phyloP scores from a whole-genome alignment of 2,113 vertebrate species.

The Boleophthalmus pectinirostris region DNA sequence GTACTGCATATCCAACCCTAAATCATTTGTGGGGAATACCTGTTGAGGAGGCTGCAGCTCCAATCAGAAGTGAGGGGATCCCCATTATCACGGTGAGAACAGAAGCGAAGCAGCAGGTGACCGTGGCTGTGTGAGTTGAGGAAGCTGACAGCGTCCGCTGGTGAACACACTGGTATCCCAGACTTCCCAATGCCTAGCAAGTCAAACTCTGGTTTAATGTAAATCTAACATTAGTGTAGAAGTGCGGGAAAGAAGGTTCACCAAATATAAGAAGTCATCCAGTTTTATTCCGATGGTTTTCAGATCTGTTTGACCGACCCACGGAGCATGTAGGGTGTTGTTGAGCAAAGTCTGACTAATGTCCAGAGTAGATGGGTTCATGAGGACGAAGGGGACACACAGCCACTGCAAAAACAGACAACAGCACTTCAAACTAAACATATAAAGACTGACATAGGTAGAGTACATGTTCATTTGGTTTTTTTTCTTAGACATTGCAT shows the following conservation, averaged over 20 bases:
- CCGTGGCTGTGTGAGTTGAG: conserved; percentile 55
- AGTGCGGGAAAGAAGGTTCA: conserved; percentile 13
- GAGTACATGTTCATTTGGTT: too few relatives aligned
- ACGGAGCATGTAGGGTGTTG: conserved; percentile 47
- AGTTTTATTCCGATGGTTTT: conserved; percentile 24
- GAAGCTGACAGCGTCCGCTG: conserved; percentile 73
- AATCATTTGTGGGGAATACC: conserved; percentile 48
- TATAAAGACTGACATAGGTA: background rate
- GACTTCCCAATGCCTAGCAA: conserved; percentile 66
- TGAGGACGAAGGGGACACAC: conserved; percentile 28
- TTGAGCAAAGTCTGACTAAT: conserved; percentile 44
- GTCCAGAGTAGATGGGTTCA: conserved; percentile 22
- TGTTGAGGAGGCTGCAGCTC: conserved; percentile 74
- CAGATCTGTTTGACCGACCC: conserved; percentile 34
- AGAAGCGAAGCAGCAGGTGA: conserved; percentile 68
- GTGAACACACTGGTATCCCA: conserved; percentile 74
- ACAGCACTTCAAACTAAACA: background rate
- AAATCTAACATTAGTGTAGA: background rate
- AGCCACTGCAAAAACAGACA: conserved; percentile 27
- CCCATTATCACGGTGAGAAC: conserved; percentile 59
- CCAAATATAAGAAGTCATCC: conserved; percentile 49
- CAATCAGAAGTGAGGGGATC: conserved; percentile 75
- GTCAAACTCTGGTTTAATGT: background rate
- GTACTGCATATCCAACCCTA: too few relatives aligned
- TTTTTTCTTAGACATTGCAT: background rate